Conservation (phyloP, 2,113 vertebrate species). For the Peromyscus polionotus region DNA sequence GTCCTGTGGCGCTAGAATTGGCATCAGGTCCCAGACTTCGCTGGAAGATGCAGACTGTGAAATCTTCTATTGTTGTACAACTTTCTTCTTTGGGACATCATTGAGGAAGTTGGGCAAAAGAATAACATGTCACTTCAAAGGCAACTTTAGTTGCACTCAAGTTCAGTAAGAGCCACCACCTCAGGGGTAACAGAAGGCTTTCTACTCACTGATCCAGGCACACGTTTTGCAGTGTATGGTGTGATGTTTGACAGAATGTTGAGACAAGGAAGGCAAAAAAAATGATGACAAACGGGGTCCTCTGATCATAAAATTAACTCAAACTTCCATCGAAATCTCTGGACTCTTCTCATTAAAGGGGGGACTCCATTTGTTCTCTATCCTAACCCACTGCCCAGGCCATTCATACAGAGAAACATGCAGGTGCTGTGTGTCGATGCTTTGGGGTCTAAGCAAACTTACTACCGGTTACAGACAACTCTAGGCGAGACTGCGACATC, state of each 20-base stretch:
- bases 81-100: neutral
- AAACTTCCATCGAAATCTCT: neutral
- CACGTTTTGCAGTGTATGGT: neutral
- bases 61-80: neutral
- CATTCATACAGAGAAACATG: neutral
- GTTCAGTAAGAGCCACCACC: neutral
- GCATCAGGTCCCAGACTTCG: neutral
- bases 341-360: neutral
- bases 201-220: neutral
- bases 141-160: neutral
- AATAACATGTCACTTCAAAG: neutral
- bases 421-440: neutral
- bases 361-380: neutral
- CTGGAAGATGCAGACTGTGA: neutral
- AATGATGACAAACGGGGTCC: neutral
- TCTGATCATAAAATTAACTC: neutral
- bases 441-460: fast-evolving
- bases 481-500: neutral
- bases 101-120: neutral
- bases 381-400: neutral
- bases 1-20: neutral
- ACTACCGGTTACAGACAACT: neutral
- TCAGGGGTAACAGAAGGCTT: neutral
- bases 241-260: neutral
- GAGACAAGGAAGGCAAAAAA: neutral